Base-by-base conservation (phyloP, 1,140 invertebrate species). In the Mycetomoellerius zeteki region DNA sequence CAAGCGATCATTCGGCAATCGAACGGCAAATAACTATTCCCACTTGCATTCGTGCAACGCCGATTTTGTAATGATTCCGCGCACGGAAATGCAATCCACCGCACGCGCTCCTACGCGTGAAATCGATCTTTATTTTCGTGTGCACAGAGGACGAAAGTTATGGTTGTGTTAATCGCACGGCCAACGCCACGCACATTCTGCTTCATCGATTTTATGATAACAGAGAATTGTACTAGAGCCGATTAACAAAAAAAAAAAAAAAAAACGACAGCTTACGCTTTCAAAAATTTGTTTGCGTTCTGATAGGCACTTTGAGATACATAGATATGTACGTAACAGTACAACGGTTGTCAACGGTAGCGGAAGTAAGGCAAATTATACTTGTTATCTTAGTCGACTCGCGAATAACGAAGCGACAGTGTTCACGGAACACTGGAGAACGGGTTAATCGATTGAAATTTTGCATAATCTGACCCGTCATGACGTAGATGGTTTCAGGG, bases 11-110 rank as follows among this genome's bases (percentile, higher is more conserved):
- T 81, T 88, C 76, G 76, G 72, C 71, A 87, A 88, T 90, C 89
- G 89, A 90, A 87, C 75, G 43, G 24, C 52, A 30, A 80, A 80
- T 43, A 84, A 84, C 80, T 84, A 89, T 85, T 85, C 73, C 82
- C 78, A 60, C 81, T 89, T 75, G 75, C 78, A 52, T 37, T 33
- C 43, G 10, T 50, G 56, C 71, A 64, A 27, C 47, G 62, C 47
- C 62, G 60, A 85, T 85, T 67, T 78, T 85, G 75, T 47, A 30
- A 73, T 24, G 47, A 82, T 54, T 76, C 47, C 65, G 67, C 73
- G 47, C 47, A 12, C 64, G 73, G 56, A 88, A 88, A 72, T 16
- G 37, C 69, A 84, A 84, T 84, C 69, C 69, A 30, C 80, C 24
- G 56, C 80, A 60, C 80, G 80, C 67, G 67, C 37, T 82, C 19